These are phyloP conservation scores for Oedothorax gibbosus DNA, from an alignment of 1,140 invertebrate genomes.

Conservation along the genomic window DNA sequence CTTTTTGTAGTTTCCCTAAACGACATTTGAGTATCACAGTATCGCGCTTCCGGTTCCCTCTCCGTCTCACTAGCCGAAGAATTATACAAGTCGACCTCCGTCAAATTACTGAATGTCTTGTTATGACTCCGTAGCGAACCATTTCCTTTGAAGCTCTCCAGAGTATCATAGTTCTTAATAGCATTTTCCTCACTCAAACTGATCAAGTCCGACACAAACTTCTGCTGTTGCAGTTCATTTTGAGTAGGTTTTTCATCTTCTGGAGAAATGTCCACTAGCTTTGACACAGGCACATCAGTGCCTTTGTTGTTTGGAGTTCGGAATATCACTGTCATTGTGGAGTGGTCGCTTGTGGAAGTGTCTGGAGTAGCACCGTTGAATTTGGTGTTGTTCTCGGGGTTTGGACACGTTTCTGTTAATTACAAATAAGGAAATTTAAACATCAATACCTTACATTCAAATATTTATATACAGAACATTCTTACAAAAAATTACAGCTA, in stretches of 20 bases:
- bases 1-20: slow-evolving; percentile 31
- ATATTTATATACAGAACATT: too few relatives aligned
- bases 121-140: slow-evolving; percentile 27
- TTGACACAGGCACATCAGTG: neutral
- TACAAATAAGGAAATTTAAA: too few relatives aligned
- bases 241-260: neutral
- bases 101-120: slow-evolving; percentile 35
- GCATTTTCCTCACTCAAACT: slow-evolving; percentile 2
- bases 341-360: slow-evolving; percentile 69
- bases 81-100: slow-evolving; percentile 30
- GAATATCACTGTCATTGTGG: slow-evolving; percentile 76
- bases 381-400: too few relatives aligned
- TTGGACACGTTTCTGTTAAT: too few relatives aligned
- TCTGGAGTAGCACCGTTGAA: slow-evolving; percentile 54
- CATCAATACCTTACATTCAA: too few relatives aligned
- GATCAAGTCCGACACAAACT: slow-evolving; percentile 15
- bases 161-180: neutral
- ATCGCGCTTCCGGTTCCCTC: neutral
- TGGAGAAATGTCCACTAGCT: neutral
- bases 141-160: neutral
- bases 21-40: slow-evolving; percentile 37
- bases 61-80: neutral
- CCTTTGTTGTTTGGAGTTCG: neutral
- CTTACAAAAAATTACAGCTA: too few relatives aligned
- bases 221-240: neutral